Evolutionary conservation across 2,797 vertebrate species (phyloP).

Genomic region (Mico argentatus): DNA sequence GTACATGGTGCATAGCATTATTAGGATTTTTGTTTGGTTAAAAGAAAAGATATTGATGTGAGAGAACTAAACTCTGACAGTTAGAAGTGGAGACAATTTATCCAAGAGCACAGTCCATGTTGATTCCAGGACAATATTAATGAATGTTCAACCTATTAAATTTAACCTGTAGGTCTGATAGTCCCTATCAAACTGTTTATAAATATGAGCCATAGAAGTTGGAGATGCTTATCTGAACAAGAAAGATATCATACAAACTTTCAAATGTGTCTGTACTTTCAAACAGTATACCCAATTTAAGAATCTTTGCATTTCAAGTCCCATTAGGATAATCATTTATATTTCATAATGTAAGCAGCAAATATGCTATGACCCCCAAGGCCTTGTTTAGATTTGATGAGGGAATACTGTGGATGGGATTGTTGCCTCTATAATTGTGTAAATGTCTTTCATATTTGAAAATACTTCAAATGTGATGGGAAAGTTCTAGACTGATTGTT

Average conservation of each 20-base stretch:
- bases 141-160: background rate
- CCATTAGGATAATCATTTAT: constrained; percentile 27
- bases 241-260: background rate
- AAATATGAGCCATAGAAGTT: constrained; percentile 9
- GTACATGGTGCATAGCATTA: background rate
- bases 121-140: background rate
- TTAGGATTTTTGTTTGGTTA: background rate
- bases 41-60: background rate
- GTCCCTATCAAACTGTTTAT: background rate
- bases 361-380: constrained; percentile 10
- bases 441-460: constrained; percentile 57
- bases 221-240: background rate
- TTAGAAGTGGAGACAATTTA: background rate
- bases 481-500: constrained; percentile 28
- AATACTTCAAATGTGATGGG: constrained; percentile 31
- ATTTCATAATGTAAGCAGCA: constrained; percentile 30
- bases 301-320: constrained; percentile 13
- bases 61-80: background rate
- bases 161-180: background rate
- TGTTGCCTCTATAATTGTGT: constrained; percentile 57
- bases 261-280: background rate
- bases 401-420: constrained; percentile 10
- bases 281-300: constrained; percentile 6
- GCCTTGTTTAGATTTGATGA: constrained; percentile 53
- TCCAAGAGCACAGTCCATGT: background rate